Evolutionary conservation across 2,888 invertebrate genomes (phyloP).

Genomic region (Troides aeacus): DNA sequence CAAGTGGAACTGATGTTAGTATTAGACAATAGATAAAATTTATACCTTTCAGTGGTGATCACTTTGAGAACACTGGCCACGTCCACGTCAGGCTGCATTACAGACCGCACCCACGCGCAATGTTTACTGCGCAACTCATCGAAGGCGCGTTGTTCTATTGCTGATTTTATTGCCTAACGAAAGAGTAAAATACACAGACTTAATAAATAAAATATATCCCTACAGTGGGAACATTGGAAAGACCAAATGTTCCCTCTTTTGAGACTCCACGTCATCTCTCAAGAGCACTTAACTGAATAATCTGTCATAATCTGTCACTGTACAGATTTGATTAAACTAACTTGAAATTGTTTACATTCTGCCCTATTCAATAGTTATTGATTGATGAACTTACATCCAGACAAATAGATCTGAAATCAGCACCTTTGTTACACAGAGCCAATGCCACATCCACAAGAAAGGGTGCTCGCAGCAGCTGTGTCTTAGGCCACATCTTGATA

Average conservation of each 20-base stretch:
- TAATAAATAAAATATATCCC: background rate
- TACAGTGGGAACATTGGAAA: too few species aligned
- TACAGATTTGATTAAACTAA: too few species aligned
- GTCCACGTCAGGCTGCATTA: conserved; percentile 59
- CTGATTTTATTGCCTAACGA: conserved; percentile 56
- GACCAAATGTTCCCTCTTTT: too few species aligned
- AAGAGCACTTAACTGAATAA: too few species aligned
- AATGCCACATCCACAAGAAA: conserved; percentile 64
- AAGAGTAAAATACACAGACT: background rate
- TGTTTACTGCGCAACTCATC: conserved; percentile 54
- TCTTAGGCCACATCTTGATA: conserved; percentile 60
- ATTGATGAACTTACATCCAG: conserved; percentile 56
- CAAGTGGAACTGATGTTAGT: too few species aligned
- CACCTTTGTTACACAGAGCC: conserved; percentile 59
- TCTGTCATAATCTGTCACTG: too few species aligned
- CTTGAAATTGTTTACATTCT: too few species aligned
- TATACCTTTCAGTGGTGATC: conserved; percentile 65
- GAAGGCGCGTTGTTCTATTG: conserved; percentile 56
- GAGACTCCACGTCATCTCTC: too few species aligned
- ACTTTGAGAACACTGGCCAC: conserved; percentile 59
- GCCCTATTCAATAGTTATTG: too few species aligned
- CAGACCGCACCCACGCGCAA: conserved; percentile 60
- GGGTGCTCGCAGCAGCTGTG: conserved; percentile 59
- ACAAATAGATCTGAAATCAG: conserved; percentile 58
- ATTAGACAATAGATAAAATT: background rate